Evolutionary conservation across 2,888 invertebrate genomes (phyloP), one percentile per base, ranked within the genome.

Genomic region (Dolichomitus sp.): DNA sequence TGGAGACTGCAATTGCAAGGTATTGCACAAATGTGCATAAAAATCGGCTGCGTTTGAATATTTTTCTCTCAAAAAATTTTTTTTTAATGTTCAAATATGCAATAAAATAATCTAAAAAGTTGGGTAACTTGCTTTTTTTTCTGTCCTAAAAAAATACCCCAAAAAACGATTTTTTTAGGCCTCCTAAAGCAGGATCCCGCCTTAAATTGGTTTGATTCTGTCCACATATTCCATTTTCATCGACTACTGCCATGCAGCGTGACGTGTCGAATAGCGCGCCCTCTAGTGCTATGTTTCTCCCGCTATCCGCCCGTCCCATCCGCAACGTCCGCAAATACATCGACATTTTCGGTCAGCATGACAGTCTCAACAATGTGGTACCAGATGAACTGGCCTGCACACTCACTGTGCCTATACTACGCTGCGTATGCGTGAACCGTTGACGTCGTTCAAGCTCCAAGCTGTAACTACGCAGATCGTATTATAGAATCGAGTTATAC

Each of bases 401-500:
- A 23, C 14, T 14, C 69, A 1, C n/a, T 27, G 11, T 27, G 40
- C 65, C 23, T 68, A 33, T 37, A 48, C 33, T 33, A 19, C 50
- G 50, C 12, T 68, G 65, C 45, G 52, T 45, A 42, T 37, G 17
- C 45, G 65, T 76, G 50, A 72, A 57, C 57, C 65, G 80, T 76
- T 48, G 65, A 59, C 70, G 65, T 70, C n/a, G 65, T 37, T 42
- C 30, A 17, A 61, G n/a, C 52, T 52, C 42, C 74, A 45, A 66
- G 63, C 72, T 72, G 65, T 61, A 79, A 76, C 61, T 66, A 54
- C 48, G 70, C 66, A 72, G 72, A 83, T 83, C 79, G 72, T 54
- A 66, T 83, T 79, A 83, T 72, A 45, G 75, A 79, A 83, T 79
- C 75, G 79, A 72, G 82, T 75, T 83, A 79, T 83, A 79, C 75